Base-by-base conservation (phyloP, 2,797 vertebrate species). In the Perodicticus potto region DNA sequence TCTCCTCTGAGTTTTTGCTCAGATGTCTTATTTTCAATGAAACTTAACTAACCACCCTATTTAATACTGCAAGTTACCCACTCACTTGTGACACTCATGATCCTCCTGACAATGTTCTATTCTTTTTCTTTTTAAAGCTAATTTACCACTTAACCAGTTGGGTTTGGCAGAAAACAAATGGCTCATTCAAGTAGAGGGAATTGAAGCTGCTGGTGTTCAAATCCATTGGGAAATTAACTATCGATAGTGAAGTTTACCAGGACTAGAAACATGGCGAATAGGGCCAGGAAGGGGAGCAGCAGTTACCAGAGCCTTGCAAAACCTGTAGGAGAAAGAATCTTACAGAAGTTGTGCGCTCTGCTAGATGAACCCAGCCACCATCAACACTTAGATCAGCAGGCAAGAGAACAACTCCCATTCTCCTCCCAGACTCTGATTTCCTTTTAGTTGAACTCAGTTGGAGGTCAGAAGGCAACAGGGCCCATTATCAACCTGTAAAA, bases 1-100 rank as follows among this genome's bases (percentile, higher is more conserved):
- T 87, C 29, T 37, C 61, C 59, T 81, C 87, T 19, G 4, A 63
- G 14, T 32, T 73, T 89, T 86, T 80, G 25, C 14, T 63, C 49
- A 89, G 43, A 77, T 43, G 14, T 93, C 49, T 93, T n/a, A 67
- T 82, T 91, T 86, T 67, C 19, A 87, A 53, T 63, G 65, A 94
- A 94, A 80, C 34, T 7, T 29, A 63, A 55, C 63, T 85, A 74
- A 57, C 2, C 40, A 72, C 32, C 65, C 34, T 57, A 59, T 25
- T 84, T 57, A 89, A 55, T 76, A 74, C 17, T 67, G 37, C 53
- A 89, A 89, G 49, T 69, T 69, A 67, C 43, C 78, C 9, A 6
- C 43, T 85, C 40, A 53, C 40, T 61, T 84, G 63, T 53, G 49
- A 53, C 49, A 16, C 49, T 53, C 14, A 53, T 43, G 65, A 72